Evolutionary conservation across 2,797 vertebrate species (phyloP), one percentile per base, ranked within the genome.

Genomic region (Chrysocyon brachyurus): DNA sequence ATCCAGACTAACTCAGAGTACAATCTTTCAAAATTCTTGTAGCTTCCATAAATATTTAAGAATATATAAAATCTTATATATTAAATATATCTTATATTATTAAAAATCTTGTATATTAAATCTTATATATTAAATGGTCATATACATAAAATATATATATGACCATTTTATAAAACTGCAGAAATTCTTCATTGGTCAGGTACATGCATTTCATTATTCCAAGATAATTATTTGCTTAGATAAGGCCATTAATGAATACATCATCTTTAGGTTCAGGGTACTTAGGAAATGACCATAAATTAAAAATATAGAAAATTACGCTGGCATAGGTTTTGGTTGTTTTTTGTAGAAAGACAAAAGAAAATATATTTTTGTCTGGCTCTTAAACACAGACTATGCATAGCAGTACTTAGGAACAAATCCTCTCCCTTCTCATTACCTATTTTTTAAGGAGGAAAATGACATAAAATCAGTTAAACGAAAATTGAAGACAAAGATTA

Each of bases 221-320:
- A 87, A 46, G 28, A 11, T 75, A 96, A 86, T 79, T 87, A 93
- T 61, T 28, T 79, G 49, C 66, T 36, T 87, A 93, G 1, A 89
- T 78, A 78, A 92, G 52, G 16, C 26, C n/a, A 84, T 78, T 36
- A 82, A 73, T 86, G 12, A 52, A 33, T 88, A 57, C 11, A 57
- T 26, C 26, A 66, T 36, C 87, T 96, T 93, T 87, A 90, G 49
- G 17, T 84, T 7, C 31, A 70, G 28, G 6, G 6, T 90, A 88
- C n/a, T 33, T 33, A 92, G 54, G 31, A 92, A 96, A 86, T 26
- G 12, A 86, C 57, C 40, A 36, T 31, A 91, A 96, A 77, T 86
- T 79, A 92, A 95, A 96, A 96, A 89, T 26, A 86, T 1, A 95
- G 21, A 95, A 84, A 86, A 90, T 79, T 72, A 87, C 26, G 21